Conservation (phyloP, 2,797 vertebrate genomes). For the Acanthurus lineatus region DNA sequence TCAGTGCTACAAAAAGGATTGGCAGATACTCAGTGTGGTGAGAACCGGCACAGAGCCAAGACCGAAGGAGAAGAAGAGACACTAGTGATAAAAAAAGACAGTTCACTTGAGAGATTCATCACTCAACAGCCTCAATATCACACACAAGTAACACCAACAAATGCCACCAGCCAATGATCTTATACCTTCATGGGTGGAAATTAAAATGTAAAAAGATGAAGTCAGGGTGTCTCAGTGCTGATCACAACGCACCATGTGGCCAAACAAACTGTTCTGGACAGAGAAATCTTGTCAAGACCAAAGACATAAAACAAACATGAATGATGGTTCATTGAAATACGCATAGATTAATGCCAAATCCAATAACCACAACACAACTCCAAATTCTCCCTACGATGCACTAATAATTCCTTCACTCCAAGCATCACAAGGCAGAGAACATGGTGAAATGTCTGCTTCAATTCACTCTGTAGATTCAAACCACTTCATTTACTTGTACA, state of each 20-base stretch:
- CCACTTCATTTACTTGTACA: conserved; percentile 58
- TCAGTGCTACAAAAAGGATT: conserved; percentile 41
- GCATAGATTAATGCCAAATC: conserved; percentile 62
- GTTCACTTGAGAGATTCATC: conserved; percentile 21
- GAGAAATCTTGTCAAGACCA: conserved; percentile 33
- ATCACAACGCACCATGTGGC: conserved; percentile 24
- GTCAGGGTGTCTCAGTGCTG: conserved; percentile 6
- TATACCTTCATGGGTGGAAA: conserved; percentile 24
- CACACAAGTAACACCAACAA: conserved; percentile 22
- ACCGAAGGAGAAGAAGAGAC: conserved; percentile 12
- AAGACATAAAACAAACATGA: conserved; percentile 34
- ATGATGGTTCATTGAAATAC: conserved; percentile 54
- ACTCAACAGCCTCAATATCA: conserved; percentile 27
- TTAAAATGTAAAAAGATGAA: neutral
- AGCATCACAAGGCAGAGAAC: conserved; percentile 34
- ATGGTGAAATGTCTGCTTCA: conserved; percentile 26
- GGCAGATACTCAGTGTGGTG: conserved; percentile 30
- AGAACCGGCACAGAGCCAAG: conserved; percentile 26
- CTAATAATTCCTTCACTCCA: conserved; percentile 40
- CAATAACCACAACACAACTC: conserved; percentile 42
- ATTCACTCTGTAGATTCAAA: conserved; percentile 49
- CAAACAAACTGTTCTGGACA: conserved; percentile 36
- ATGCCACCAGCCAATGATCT: conserved; percentile 25
- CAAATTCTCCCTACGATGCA: conserved; percentile 39
- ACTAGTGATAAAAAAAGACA: neutral